phyloP scores from a whole-genome alignment of 2,113 vertebrate species.

The Aldabrachelys gigantea region DNA sequence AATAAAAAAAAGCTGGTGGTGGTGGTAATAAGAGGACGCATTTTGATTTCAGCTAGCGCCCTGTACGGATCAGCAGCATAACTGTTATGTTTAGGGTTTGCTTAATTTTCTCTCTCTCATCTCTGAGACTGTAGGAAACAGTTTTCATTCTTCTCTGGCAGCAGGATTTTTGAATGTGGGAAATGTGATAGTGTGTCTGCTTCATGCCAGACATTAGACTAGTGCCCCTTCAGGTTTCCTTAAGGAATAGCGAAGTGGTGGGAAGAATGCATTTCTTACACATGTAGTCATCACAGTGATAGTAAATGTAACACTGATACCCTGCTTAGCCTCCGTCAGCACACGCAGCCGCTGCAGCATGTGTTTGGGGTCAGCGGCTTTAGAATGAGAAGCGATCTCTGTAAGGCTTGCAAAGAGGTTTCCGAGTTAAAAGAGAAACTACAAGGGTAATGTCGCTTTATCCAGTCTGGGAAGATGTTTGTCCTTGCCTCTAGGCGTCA shows the following conservation, averaged over 20 bases:
- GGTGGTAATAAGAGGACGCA: conserved; percentile 50
- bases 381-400: neutral
- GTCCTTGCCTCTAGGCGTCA: neutral
- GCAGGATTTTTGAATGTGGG: conserved; percentile 60
- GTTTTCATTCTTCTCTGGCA: conserved; percentile 63
- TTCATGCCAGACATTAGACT: conserved; percentile 61
- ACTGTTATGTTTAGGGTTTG: neutral
- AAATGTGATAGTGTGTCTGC: conserved; percentile 65
- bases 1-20: conserved; percentile 50
- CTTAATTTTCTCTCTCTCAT: conserved; percentile 52
- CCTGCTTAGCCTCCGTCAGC: conserved; percentile 35
- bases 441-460: neutral
- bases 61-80: conserved; percentile 5
- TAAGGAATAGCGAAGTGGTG: conserved; percentile 53
- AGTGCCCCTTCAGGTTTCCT: conserved; percentile 57
- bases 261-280: conserved; percentile 69
- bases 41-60: conserved; percentile 40
- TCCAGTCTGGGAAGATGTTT: neutral
- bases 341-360: neutral
- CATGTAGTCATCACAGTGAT: conserved; percentile 36
- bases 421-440: neutral
- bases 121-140: conserved; percentile 62
- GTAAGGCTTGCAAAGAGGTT: neutral
- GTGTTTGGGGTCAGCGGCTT: neutral
- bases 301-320: conserved; percentile 66